phyloP scores from a whole-genome alignment of 2,888 invertebrate species.

The Aphodius sticticus region DNA sequence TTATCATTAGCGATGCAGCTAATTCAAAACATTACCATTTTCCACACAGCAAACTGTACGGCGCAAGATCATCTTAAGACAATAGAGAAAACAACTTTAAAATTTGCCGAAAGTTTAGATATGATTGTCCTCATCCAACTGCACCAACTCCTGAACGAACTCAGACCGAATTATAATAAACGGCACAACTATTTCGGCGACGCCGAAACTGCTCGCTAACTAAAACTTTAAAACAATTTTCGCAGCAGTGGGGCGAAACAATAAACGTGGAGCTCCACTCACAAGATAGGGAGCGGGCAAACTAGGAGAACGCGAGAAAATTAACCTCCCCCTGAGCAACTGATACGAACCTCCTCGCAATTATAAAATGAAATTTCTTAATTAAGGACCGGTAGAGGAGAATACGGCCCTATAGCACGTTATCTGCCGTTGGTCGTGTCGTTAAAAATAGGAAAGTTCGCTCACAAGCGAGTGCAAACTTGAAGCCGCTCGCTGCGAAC shows the following conservation, averaged over 20 bases:
- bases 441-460: conserved; percentile 19
- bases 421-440: conserved; percentile 15
- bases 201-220: background rate
- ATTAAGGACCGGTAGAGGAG: conserved; percentile 13
- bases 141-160: background rate
- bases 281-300: background rate
- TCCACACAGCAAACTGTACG: background rate
- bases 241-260: background rate
- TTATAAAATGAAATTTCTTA: conserved; percentile 26
- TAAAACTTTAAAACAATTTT: conserved; percentile 24
- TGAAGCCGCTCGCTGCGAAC: background rate
- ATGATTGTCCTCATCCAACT: background rate
- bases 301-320: conserved; percentile 7
- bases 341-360: conserved; percentile 24
- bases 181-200: background rate
- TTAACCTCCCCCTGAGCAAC: conserved; percentile 20
- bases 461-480: background rate
- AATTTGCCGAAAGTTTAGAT: background rate
- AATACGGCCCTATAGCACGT: conserved; percentile 4
- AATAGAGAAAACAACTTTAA: background rate
- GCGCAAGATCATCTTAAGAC: background rate
- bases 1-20: too few relatives aligned
- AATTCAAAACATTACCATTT: background rate
- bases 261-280: background rate
- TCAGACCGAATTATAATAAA: background rate